Base-by-base conservation (phyloP, 2,797 vertebrate species). In the Gymnodraco acuticeps region DNA sequence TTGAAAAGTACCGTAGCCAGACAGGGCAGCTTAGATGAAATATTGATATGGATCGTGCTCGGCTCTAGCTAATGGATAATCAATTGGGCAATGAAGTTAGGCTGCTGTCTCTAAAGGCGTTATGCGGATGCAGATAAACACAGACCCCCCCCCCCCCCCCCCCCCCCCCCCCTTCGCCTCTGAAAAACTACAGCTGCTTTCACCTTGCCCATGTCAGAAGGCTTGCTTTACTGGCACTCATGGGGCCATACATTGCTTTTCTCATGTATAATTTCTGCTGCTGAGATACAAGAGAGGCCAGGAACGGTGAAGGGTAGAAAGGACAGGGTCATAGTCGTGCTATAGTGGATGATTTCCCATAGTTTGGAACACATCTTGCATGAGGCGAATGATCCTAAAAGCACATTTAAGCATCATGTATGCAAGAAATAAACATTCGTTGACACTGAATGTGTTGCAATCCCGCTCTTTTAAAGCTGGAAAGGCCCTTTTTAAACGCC, bases 51-150 rank as follows among this genome's bases (percentile, higher is more conserved):
- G 86, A 81, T 72, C 42, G 53, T 33, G 61, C 73, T 78, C 64
- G 19, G 69, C 77, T 78, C 33, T 1, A 10, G 50, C 64, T 88
- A 72, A 88, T 78, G 75, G 75, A 75, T 77, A 81, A 88, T 88
- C 88, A 80, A 84, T 78, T 1, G 14, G 75, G 51, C 56, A 8
- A 71, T 45, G 33, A 78, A 63, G 72, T 77, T 64, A 45, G 70
- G 73, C 64, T 3, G 38, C 51, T 6, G 53, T 64, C 73, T 77
- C 72, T 88, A 77, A 70, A 20, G 3, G 59, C 5, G 3, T 56
- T 45, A 53, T 38, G 77, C n/a, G 6, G 66, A 51, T 71, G 70
- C 58, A 62, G 80, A 67, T 80, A 68, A 76, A 53, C 48, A 31
- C 17, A 23, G 9, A 76, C 27, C 45, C 50, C 60, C 61, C 41